phyloP scores from a whole-genome alignment of 92 coral and sea anemone species.

The Palythoa heliodiscus region DNA sequence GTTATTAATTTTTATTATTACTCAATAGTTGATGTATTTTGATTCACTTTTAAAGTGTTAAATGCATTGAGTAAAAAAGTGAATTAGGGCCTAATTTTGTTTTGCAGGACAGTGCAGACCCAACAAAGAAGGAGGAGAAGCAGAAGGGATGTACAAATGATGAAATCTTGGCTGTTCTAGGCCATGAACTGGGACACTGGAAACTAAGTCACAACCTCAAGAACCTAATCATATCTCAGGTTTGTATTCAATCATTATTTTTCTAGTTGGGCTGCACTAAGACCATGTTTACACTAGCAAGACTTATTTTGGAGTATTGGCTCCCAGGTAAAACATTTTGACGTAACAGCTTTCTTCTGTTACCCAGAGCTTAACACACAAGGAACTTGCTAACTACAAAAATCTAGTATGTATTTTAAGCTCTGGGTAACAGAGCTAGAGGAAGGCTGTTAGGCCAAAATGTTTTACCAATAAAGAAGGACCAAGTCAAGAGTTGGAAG shows the following conservation, averaged over 20 bases:
- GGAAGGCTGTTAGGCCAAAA: too few species aligned
- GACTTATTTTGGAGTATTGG: too few species aligned
- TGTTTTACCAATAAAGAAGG: too few species aligned
- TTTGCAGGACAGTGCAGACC: conserved; percentile 26
- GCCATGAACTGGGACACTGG: conserved; percentile 99
- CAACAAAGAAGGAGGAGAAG: conserved; percentile 47
- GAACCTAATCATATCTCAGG: conserved; percentile 91
- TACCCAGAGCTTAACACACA: too few species aligned
- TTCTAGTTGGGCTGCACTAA: not conserved
- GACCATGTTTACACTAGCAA: not conserved
- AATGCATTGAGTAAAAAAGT: not conserved
- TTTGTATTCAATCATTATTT: conserved; percentile 21
- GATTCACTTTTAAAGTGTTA: not conserved
- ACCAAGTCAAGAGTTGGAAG: too few species aligned
- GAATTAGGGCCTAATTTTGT: not conserved
- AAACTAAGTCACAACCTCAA: conserved; percentile 89
- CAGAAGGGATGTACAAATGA: conserved; percentile 93
- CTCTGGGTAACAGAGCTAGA: too few species aligned
- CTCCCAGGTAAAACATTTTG: too few species aligned
- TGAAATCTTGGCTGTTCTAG: conserved; percentile 88
- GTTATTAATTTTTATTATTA: too few species aligned
- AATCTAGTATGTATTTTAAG: too few species aligned
- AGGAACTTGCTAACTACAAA: too few species aligned
- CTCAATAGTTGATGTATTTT: too few species aligned
- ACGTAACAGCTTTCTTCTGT: too few species aligned